Percentiles rank a stretch among this genome's conserved stretches.
Conservation (phyloP, 2,797 vertebrate genomes). For the Tinamus major region DNA sequence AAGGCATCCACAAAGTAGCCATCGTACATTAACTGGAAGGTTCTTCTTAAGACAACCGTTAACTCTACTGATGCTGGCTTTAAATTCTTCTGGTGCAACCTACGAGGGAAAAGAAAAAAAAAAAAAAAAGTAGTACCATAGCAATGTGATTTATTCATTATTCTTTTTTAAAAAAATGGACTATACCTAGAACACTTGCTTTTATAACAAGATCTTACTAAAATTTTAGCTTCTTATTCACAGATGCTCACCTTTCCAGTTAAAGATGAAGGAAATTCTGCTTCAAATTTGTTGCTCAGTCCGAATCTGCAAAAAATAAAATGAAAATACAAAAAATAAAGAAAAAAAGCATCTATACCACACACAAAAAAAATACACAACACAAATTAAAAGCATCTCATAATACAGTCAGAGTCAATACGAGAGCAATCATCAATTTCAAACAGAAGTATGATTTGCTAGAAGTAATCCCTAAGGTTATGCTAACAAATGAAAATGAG, state of each 20-base stretch:
- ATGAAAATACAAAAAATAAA: constrained; percentile 11
- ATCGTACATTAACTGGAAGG: constrained; percentile 96
- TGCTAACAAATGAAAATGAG: neutral
- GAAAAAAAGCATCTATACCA: too few species aligned
- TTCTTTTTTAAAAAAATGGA: neutral
- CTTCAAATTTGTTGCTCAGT: constrained; percentile 99
- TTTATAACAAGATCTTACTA: neutral
- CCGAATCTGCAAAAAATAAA: constrained; percentile 88
- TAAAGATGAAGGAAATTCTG: constrained; percentile 97
- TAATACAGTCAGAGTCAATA: neutral
- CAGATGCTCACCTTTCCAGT: constrained; percentile 93
- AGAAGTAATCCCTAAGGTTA: neutral
- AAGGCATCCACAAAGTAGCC: constrained; percentile 97
- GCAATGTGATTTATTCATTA: neutral
- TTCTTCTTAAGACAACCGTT: constrained; percentile 98
- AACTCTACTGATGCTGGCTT: constrained; percentile 96
- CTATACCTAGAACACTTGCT: neutral
- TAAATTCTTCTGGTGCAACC: constrained; percentile 99
- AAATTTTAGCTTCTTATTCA: neutral
- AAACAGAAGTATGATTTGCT: neutral
- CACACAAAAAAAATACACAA: neutral
- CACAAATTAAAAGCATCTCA: neutral
- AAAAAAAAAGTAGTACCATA: neutral
- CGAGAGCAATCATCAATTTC: neutral
- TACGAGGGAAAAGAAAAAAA: constrained; percentile 51